These are phyloP conservation scores for Drosophila guanche DNA, from an alignment of 1,140 invertebrate genomes.

Conservation along the genomic window DNA sequence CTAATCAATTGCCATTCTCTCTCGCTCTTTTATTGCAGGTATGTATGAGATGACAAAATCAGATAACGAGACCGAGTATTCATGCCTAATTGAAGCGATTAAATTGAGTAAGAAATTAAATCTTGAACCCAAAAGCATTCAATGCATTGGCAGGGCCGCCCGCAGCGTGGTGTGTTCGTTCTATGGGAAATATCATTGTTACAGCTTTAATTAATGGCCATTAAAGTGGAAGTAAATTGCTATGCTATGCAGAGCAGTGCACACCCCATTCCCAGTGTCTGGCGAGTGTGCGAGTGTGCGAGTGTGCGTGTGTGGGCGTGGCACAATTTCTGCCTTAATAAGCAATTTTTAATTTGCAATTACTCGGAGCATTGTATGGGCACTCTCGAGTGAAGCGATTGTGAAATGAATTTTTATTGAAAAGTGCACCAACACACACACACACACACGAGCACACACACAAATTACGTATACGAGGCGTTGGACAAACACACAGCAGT, in stretches of 20 bases:
- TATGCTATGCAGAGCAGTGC: slow-evolving; percentile 46
- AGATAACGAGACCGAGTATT: slow-evolving; percentile 19
- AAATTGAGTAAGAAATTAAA: slow-evolving; percentile 71
- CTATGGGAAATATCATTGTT: slow-evolving; percentile 68
- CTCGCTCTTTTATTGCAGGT: slow-evolving; percentile 55
- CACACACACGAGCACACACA: slow-evolving; percentile 64
- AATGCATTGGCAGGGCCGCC: slow-evolving; percentile 9
- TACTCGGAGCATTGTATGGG: slow-evolving; percentile 56
- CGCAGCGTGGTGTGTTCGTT: slow-evolving; percentile 21
- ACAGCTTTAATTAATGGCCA: slow-evolving; percentile 74
- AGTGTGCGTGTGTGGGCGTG: slow-evolving; percentile 7
- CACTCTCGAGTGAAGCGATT: slow-evolving; percentile 43
- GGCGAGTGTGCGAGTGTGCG: slow-evolving; percentile 1
- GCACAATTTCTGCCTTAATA: slow-evolving; percentile 66
- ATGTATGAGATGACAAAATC: slow-evolving; percentile 37
- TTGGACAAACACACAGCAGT: slow-evolving; percentile 56
- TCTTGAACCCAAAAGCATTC: slow-evolving; percentile 21
- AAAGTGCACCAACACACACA: slow-evolving; percentile 68
- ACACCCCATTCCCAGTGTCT: background rate
- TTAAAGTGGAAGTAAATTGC: slow-evolving; percentile 57
- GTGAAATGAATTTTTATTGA: slow-evolving; percentile 75
- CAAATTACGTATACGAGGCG: slow-evolving; percentile 72
- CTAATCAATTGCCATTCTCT: slow-evolving; percentile 47
- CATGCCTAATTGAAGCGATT: slow-evolving; percentile 28
- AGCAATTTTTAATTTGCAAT: slow-evolving; percentile 82